Evolutionary conservation across 2,797 vertebrate genomes (phyloP), one percentile per base, ranked within the genome.

Genomic region (Hippopotamyrus pictus): DNA sequence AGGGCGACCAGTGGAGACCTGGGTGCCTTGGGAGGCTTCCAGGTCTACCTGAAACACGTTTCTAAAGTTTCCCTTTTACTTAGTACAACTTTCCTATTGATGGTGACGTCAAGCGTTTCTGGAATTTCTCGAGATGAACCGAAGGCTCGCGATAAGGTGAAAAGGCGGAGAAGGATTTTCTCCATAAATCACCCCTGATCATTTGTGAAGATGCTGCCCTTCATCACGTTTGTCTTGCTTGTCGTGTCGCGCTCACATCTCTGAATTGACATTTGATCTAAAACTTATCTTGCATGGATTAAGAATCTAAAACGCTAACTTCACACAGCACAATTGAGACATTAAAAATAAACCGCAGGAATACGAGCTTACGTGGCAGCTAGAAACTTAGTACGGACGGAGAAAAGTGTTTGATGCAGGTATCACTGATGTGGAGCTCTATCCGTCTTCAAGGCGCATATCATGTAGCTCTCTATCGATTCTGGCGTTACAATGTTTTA

Each of bases 61-160:
- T 87, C 85, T 57, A 87, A 54, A 57, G 85, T 54, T 87, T 57
- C 85, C 51, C 85, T 50, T 87, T 54, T 87, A 54, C 50, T 57
- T 59, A 57, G 51, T 59, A 53, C 83, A 29, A 46, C 41, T 22
- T 82, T 82, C 76, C 76, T 44, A 51, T 51, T 50, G 29, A 85
- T 51, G 51, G 51, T 50, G 29, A 87, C 29, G 53, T 50, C 46
- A 57, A 57, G 17, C 25, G 46, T 57, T 54, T 54, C 50, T 57
- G 46, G 51, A 59, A 37, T 57, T 50, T 53, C 50, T 29, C 51
- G 12, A 57, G 82, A 51, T 85, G n/a, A 51, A 50, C 82, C 48
- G 3, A n/a, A 82, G 73, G 73, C 73, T 79, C 73, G 5, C n/a
- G 12, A 44, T 44, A 79, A 79, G 41, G 76, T 82, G 76, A 82